A percentile compares a stretch with the other conserved stretches of the same genome.
These are phyloP conservation scores for Drosophila acutilabella DNA, from an alignment of 2,888 invertebrate genomes.

Conservation along the genomic window DNA sequence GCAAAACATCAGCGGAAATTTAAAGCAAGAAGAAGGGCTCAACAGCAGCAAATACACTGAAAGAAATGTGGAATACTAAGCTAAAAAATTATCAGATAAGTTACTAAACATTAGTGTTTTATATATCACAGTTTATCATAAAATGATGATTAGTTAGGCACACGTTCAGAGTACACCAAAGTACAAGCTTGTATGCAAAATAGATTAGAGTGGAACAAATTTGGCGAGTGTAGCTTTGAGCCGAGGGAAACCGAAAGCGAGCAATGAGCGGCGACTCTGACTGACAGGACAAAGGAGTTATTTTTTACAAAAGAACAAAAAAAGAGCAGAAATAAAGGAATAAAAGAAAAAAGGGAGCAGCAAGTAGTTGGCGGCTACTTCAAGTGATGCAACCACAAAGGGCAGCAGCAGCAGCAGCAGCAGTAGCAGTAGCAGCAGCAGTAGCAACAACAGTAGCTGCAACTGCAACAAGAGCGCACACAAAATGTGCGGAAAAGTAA, in stretches of 20 bases:
- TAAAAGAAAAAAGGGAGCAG: slow-evolving; percentile 10
- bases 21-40: slow-evolving; percentile 16
- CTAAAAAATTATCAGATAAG: background rate
- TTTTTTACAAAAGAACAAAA: slow-evolving; percentile 78
- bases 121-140: no score
- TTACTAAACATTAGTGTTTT: no score
- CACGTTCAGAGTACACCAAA: no score
- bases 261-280: slow-evolving; percentile 52
- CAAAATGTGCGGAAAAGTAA: slow-evolving; percentile 68
- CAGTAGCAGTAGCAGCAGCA: slow-evolving; percentile 49
- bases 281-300: slow-evolving; percentile 84
- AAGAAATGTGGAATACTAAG: background rate
- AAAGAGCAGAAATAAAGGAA: slow-evolving; percentile 61
- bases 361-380: slow-evolving; percentile 40
- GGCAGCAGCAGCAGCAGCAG: slow-evolving; percentile 58
- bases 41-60: background rate
- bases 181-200: no score
- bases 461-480: slow-evolving; percentile 18
- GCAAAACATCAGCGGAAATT: slow-evolving; percentile 77
- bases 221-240: slow-evolving; percentile 1
- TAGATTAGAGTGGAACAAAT: background rate
- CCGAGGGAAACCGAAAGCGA: slow-evolving; percentile 71
- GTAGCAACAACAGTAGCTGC: slow-evolving; percentile 22
- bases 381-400: slow-evolving; percentile 62
- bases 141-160: no score